phyloP scores from a whole-genome alignment of 92 coral and sea anemone genomes.

The Porites cylindrica region DNA sequence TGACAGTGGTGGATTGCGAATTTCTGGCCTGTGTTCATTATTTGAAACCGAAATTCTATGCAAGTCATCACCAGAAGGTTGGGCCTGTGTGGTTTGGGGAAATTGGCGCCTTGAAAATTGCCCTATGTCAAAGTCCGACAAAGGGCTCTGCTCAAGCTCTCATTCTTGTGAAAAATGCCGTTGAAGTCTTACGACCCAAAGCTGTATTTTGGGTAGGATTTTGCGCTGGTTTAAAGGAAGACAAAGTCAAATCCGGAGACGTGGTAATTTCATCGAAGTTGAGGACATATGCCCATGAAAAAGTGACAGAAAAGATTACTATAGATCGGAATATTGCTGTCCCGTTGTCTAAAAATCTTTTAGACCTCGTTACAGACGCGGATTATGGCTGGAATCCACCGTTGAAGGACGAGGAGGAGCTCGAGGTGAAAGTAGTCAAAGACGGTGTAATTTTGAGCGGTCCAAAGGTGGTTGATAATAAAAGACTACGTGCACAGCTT shows the following conservation, averaged over 20 bases:
- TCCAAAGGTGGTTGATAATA: too few relatives aligned
- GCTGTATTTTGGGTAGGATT: conserved; percentile 4
- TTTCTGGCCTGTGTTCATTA: neutral
- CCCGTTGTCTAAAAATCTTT: neutral
- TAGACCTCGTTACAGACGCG: rapidly evolving
- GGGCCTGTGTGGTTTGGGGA: too few relatives aligned
- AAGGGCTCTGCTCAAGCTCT: neutral
- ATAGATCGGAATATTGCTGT: too few relatives aligned
- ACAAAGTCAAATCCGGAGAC: neutral
- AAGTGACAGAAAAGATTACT: too few relatives aligned
- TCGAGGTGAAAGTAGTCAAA: too few relatives aligned
- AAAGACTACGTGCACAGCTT: too few relatives aligned
- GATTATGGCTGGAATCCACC: too few relatives aligned
- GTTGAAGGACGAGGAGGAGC: too few relatives aligned
- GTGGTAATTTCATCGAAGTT: conserved; percentile 1
- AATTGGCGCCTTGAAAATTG: neutral
- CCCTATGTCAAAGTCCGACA: neutral
- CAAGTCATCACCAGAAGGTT: neutral
- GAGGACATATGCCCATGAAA: neutral
- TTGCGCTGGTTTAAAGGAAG: neutral
- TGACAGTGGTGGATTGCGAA: neutral
- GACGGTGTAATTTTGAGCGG: too few relatives aligned
- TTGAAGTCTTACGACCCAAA: neutral
- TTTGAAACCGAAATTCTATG: neutral
- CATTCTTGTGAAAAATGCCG: neutral